Conservation (phyloP, 2,797 vertebrate genomes). For the Moxostoma hubbsi region DNA sequence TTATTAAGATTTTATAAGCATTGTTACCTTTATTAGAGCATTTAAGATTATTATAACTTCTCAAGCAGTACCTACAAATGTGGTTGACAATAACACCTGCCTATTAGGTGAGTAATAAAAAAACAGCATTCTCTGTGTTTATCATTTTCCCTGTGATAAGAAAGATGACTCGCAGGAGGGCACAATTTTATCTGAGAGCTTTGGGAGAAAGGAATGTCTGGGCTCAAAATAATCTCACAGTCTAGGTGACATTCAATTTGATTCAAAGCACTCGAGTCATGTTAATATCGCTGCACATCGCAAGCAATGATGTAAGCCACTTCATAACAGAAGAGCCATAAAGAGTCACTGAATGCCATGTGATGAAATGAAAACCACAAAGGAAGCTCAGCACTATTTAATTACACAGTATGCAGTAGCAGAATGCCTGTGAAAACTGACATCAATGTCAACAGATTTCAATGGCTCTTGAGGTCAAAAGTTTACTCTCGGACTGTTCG, state of each 20-base stretch:
- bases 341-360: constrained; percentile 41
- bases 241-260: constrained; percentile 51
- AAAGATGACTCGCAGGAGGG: constrained; percentile 28
- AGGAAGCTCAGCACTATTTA: constrained; percentile 27
- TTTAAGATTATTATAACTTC: constrained; percentile 13
- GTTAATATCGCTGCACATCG: constrained; percentile 38
- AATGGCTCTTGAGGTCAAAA: constrained; percentile 37
- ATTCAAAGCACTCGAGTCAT: constrained; percentile 45
- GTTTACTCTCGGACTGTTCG: constrained; percentile 38
- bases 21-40: constrained; percentile 5
- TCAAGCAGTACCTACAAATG: constrained; percentile 2
- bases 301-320: constrained; percentile 45
- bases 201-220: constrained; percentile 37
- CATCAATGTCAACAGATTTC: constrained; percentile 36
- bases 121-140: constrained; percentile 3
- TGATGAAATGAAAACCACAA: constrained; percentile 42
- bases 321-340: constrained; percentile 48
- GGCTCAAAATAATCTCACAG: constrained; percentile 40
- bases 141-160: constrained; percentile 8
- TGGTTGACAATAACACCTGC: background rate
- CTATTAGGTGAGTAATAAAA: constrained; percentile 16
- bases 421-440: constrained; percentile 28
- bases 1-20: background rate
- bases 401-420: constrained; percentile 25
- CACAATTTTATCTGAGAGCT: constrained; percentile 20